Percentiles rank a stretch among this genome's conserved stretches.
Conservation (phyloP, 92 coral and sea anemone genomes). For the Galaxea fascicularis region DNA sequence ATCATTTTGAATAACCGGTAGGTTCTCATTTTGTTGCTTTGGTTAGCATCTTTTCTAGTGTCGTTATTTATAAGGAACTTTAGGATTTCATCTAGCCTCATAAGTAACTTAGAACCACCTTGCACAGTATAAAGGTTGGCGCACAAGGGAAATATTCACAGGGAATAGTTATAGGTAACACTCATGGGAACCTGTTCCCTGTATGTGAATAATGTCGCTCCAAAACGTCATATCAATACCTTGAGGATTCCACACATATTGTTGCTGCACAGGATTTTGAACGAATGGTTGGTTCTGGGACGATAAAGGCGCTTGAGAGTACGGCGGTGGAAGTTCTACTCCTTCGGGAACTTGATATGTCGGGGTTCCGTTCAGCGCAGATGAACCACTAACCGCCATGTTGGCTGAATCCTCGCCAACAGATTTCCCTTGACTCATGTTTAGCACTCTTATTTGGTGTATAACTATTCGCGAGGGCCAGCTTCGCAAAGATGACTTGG, state of each 20-base stretch:
- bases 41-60: too few relatives aligned
- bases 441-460: neutral
- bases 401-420: neutral
- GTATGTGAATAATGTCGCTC: too few relatives aligned
- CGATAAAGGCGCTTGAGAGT: constrained; percentile 13
- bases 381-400: neutral
- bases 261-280: constrained; percentile 25
- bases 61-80: too few relatives aligned
- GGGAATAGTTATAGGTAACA: too few relatives aligned
- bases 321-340: constrained; percentile 33
- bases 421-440: neutral
- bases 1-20: too few relatives aligned
- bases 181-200: too few relatives aligned
- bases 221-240: neutral
- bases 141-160: too few relatives aligned
- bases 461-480: neutral
- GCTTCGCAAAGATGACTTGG: neutral
- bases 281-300: constrained; percentile 7
- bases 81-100: too few relatives aligned
- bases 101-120: too few relatives aligned
- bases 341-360: neutral
- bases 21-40: too few relatives aligned
- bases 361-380: neutral
- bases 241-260: constrained; percentile 4
- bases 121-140: too few relatives aligned